Percentiles rank a stretch among this genome's conserved stretches.
These are phyloP conservation scores for Eristalinus sepulchralis DNA, from an alignment of 2,888 invertebrate genomes.

Conservation along the genomic window DNA sequence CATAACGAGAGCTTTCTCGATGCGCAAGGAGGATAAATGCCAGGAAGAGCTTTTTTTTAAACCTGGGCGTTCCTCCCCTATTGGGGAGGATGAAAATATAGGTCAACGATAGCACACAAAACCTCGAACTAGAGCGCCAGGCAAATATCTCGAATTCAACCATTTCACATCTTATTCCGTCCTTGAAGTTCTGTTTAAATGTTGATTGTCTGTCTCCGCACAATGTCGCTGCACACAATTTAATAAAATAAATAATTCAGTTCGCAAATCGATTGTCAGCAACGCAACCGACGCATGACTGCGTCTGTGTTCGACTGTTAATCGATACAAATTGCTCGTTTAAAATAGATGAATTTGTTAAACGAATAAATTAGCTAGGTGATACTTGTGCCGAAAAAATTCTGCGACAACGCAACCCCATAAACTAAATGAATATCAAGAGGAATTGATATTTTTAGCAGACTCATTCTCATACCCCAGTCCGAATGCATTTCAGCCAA, in stretches of 20 bases:
- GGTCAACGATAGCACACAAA: too few relatives aligned
- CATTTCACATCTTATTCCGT: background rate
- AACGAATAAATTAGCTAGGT: background rate
- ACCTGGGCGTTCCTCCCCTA: too few relatives aligned
- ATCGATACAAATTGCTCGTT: conserved; percentile 1
- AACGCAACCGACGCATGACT: background rate
- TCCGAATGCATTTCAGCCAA: background rate
- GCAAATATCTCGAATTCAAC: background rate
- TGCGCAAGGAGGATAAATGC: too few relatives aligned
- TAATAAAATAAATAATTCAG: background rate
- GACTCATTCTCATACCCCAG: background rate
- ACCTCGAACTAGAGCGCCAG: background rate
- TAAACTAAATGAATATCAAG: background rate
- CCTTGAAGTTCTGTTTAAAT: background rate
- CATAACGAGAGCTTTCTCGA: too few relatives aligned
- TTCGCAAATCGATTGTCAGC: background rate
- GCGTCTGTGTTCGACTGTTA: too few relatives aligned
- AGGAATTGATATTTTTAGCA: conserved; percentile 8
- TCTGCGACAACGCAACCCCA: background rate
- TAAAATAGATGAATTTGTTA: background rate
- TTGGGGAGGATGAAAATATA: too few relatives aligned
- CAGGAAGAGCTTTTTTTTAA: too few relatives aligned
- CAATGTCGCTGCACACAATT: background rate
- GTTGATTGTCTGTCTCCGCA: background rate
- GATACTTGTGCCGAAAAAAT: background rate